These are phyloP conservation scores for Lepus townsendii DNA, from an alignment of 2,797 vertebrate species.

Conservation along the genomic window DNA sequence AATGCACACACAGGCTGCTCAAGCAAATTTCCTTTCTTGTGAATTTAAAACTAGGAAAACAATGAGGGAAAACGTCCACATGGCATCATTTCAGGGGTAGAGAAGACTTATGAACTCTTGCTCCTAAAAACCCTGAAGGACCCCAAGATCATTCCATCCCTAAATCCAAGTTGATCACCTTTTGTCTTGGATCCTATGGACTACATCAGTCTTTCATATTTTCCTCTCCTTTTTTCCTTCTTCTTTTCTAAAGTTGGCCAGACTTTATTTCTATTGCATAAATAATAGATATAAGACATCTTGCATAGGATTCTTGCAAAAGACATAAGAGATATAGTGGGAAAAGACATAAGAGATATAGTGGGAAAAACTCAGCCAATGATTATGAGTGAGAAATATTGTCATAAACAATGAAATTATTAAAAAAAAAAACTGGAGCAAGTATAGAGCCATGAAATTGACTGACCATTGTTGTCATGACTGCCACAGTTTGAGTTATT, in stretches of 20 bases:
- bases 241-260: not conserved
- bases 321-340: not conserved
- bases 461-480: no score
- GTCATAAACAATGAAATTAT: not conserved
- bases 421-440: not conserved
- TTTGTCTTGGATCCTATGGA: not conserved
- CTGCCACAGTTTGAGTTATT: not conserved
- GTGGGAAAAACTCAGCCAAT: not conserved
- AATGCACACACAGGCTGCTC: not conserved
- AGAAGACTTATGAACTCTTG: not conserved
- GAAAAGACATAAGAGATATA: not conserved
- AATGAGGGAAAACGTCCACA: not conserved
- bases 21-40: not conserved
- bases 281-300: not conserved
- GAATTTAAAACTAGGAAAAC: not conserved
- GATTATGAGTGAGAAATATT: not conserved
- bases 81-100: not conserved
- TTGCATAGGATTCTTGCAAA: not conserved
- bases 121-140: not conserved
- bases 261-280: slow-evolving; percentile 20
- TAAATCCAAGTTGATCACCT: not conserved
- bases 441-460: not conserved
- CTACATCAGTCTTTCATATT: not conserved
- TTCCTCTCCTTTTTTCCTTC: not conserved
- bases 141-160: not conserved